Base-by-base conservation (phyloP, 1,140 invertebrate genomes). In the Orchestia grillus region DNA sequence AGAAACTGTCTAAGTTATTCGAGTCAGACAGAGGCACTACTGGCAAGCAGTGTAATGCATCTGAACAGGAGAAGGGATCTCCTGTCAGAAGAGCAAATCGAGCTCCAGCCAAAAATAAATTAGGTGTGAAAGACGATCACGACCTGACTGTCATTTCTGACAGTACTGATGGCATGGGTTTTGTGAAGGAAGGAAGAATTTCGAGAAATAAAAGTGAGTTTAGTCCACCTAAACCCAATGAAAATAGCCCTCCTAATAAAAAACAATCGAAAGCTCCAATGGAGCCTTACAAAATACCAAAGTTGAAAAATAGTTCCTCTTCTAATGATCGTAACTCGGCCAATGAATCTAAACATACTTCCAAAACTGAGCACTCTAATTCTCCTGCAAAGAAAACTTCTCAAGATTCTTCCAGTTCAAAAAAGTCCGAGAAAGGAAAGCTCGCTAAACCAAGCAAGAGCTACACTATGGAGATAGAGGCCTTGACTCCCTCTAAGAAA, bases 161-260 rank as follows among this genome's bases (percentile, higher is more conserved):
- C 62, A 23, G 62, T 36, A 36, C 62, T 23, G 15, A 15, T 77
- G 36, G 28, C 15, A 90, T 42, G 42, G 43, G 15, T 90, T 6
- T 16, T 42, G 41, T 90, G 41, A 90, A 94, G 44, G 41, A 8
- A 94, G 43, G n/a, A 45, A 94, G 11, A 41, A 15, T 45, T 28
- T 0, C 40, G 4, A 15, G 15, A 94, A 47, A 40, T 0, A 47
- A 94, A 42, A 94, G 44, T 94, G 88, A 90, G 16, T 94, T 94
- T 15, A 94, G 92, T 44, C 92, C 92, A 19, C 92, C 92, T 0
- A 94, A 94, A 94, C 92, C 92, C 15, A 94, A 94, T 94, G 92
- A 94, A 47, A 94, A 94, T 47, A 94, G 44, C 44, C 92, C 92
- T 42, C 92, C 92, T 47, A 94, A 45, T 47, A 94, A 47, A 40